phyloP scores from a whole-genome alignment of 2,888 invertebrate species.

The Protodeltote pygarga region DNA sequence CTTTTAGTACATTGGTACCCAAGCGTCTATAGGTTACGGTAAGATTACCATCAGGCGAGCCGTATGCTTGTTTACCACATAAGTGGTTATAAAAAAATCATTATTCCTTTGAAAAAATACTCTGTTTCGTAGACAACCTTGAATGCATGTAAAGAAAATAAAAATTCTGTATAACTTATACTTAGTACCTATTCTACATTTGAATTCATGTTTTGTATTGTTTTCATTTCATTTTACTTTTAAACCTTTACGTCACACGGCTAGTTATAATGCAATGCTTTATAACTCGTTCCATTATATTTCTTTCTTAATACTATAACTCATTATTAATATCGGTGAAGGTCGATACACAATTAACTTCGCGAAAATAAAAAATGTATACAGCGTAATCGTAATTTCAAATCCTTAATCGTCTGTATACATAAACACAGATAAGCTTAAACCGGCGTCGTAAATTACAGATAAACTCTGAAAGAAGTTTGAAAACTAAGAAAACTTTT shows the following conservation, averaged over 20 bases:
- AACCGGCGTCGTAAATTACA: slow-evolving; percentile 39
- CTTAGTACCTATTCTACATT: slow-evolving; percentile 1
- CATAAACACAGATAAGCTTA: slow-evolving; percentile 53
- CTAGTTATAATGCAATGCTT: slow-evolving; percentile 17
- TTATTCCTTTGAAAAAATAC: slow-evolving; percentile 6
- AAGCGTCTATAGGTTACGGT: no score
- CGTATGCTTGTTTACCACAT: no score
- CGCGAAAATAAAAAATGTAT: slow-evolving; percentile 10
- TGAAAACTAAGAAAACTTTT: slow-evolving; percentile 13
- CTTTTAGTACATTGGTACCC: no score
- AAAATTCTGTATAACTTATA: slow-evolving; percentile 26
- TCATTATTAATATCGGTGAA: slow-evolving; percentile 52
- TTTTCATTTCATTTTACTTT: not conserved
- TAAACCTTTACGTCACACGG: slow-evolving; percentile 9
- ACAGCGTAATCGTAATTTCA: slow-evolving; percentile 14
- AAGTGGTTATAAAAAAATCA: no score
- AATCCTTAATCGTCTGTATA: slow-evolving; percentile 36
- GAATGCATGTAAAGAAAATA: slow-evolving; percentile 43
- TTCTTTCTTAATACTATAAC: slow-evolving; percentile 27
- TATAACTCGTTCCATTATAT: slow-evolving; percentile 18
- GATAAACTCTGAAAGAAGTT: slow-evolving; percentile 18
- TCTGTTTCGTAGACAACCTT: slow-evolving; percentile 39
- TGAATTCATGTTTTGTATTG: slow-evolving; percentile 14
- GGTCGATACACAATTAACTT: slow-evolving; percentile 38
- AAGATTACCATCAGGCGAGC: no score